These are phyloP conservation scores for Andrena bucephala DNA, from an alignment of 2,888 invertebrate genomes.

Conservation along the genomic window DNA sequence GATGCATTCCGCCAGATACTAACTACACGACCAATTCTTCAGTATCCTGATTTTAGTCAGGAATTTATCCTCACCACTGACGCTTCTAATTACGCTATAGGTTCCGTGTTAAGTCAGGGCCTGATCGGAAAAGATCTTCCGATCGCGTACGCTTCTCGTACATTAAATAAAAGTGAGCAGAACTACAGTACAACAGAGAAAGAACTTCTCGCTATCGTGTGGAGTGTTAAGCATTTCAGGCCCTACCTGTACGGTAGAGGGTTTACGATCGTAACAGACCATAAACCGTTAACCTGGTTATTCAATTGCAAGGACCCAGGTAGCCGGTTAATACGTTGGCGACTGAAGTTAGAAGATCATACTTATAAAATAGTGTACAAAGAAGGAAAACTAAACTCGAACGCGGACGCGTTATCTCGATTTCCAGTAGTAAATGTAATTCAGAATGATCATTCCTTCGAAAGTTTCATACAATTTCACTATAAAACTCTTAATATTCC, in stretches of 20 bases:
- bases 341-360: slow-evolving; percentile 38
- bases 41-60: slow-evolving; percentile 25
- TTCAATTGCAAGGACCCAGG: slow-evolving; percentile 46
- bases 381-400: slow-evolving; percentile 16
- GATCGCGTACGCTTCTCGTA: slow-evolving; percentile 25
- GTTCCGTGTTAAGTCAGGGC: slow-evolving; percentile 19
- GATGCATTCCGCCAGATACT: slow-evolving; percentile 22
- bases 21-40: slow-evolving; percentile 20
- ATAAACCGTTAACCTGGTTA: slow-evolving; percentile 31
- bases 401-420: slow-evolving; percentile 15
- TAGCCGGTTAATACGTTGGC: slow-evolving; percentile 40
- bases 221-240: slow-evolving; percentile 14
- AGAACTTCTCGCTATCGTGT: slow-evolving; percentile 29
- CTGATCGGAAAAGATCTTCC: slow-evolving; percentile 15
- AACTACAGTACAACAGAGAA: slow-evolving; percentile 39
- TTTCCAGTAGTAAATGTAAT: slow-evolving; percentile 9
- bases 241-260: slow-evolving; percentile 27
- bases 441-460: slow-evolving; percentile 16
- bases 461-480: slow-evolving; percentile 16
- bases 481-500: slow-evolving; percentile 33
- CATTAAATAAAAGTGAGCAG: slow-evolving; percentile 26
- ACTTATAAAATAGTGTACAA: slow-evolving; percentile 19
- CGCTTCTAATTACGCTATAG: slow-evolving; percentile 32
- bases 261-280: slow-evolving; percentile 31
- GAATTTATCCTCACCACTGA: slow-evolving; percentile 18